A percentile compares a stretch with the other conserved stretches of the same genome.
Evolutionary conservation across 1,140 invertebrate genomes (phyloP).

Genomic region (Bombus fervidus): DNA sequence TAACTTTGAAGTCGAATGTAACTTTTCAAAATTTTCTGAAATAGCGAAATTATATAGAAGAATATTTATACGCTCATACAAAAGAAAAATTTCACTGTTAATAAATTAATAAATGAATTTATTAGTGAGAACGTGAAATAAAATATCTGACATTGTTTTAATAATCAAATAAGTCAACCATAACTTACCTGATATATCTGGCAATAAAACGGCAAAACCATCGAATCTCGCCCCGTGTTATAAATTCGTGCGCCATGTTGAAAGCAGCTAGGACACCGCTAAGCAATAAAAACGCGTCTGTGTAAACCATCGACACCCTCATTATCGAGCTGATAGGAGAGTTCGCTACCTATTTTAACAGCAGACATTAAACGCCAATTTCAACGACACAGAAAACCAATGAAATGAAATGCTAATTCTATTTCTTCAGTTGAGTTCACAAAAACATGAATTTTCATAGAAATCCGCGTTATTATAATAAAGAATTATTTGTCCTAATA

Average conservation of each 20-base stretch:
- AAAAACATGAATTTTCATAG: no score
- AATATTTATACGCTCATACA: no score
- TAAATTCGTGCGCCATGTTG: slow-evolving; percentile 83
- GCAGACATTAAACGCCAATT: slow-evolving; percentile 17
- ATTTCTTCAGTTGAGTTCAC: neutral
- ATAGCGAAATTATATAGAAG: no score
- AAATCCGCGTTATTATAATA: no score
- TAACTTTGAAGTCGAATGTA: no score
- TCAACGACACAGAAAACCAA: neutral
- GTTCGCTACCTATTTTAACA: slow-evolving; percentile 82
- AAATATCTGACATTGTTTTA: neutral
- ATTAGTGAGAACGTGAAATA: neutral
- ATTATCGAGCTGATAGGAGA: slow-evolving; percentile 83
- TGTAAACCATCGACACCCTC: slow-evolving; percentile 85
- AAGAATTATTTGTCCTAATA: neutral
- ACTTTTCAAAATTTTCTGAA: no score
- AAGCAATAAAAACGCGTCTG: slow-evolving; percentile 86
- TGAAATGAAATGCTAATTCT: neutral
- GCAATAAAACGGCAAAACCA: slow-evolving; percentile 84
- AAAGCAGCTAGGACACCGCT: slow-evolving; percentile 86
- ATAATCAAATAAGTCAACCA: neutral
- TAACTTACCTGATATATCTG: slow-evolving; percentile 84
- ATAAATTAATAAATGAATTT: neutral
- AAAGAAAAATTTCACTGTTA: no score
- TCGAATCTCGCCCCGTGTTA: slow-evolving; percentile 82